These are phyloP conservation scores for Scaptomyza cyrtandrae DNA, from an alignment of 2,888 invertebrate genomes.

Conservation along the genomic window DNA sequence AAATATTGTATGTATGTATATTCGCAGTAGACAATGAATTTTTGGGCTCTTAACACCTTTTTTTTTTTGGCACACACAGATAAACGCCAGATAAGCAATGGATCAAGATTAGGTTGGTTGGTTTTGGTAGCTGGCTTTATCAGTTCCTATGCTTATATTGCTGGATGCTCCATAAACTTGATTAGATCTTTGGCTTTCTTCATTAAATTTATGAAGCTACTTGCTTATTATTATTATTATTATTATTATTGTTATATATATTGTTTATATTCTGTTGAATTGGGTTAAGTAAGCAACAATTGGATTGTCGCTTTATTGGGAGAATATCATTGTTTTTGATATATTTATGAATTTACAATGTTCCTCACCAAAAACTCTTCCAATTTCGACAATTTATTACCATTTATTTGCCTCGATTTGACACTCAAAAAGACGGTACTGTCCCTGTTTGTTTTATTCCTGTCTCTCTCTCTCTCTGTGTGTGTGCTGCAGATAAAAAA, in stretches of 20 bases:
- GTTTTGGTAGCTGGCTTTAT: conserved; percentile 36
- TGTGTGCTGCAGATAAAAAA: conserved; percentile 41
- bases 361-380: conserved; percentile 54
- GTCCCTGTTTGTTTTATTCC: conserved; percentile 53
- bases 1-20: conserved; percentile 32
- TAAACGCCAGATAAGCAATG: conserved; percentile 63
- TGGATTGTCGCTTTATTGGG: neutral
- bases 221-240: conserved; percentile 20
- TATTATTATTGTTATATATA: conserved; percentile 5
- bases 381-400: conserved; percentile 79
- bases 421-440: conserved; percentile 48
- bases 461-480: conserved; percentile 13
- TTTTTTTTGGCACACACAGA: conserved; percentile 59
- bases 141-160: conserved; percentile 30
- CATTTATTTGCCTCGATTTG: conserved; percentile 62
- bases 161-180: conserved; percentile 71
- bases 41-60: conserved; percentile 1
- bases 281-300: conserved; percentile 59
- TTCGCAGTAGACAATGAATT: conserved; percentile 51
- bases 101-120: conserved; percentile 61
- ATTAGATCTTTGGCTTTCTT: conserved; percentile 42
- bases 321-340: conserved; percentile 58
- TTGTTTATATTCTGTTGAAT: conserved; percentile 1
- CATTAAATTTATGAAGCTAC: conserved; percentile 42
- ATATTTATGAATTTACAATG: conserved; percentile 79